These are phyloP conservation scores for Acleris cristana DNA, from an alignment of 2,888 invertebrate genomes.

Conservation along the genomic window DNA sequence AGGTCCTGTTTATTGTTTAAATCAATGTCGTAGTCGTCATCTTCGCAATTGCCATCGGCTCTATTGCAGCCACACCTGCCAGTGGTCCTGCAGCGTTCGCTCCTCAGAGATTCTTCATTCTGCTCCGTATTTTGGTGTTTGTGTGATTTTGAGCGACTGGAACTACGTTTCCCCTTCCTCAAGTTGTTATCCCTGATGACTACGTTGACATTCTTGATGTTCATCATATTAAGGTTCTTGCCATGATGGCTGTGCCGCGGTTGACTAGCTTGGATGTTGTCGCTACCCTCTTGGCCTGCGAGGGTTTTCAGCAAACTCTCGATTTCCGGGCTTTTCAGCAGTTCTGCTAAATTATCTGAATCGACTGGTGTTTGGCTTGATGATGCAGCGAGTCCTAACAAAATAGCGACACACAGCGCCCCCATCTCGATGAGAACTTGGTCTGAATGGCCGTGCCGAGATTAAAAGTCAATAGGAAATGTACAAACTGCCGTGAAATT, in stretches of 20 bases:
- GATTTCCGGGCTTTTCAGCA: neutral
- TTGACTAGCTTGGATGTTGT: neutral
- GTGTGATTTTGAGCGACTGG: neutral
- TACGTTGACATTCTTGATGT: conserved; percentile 4
- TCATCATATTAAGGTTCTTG: neutral
- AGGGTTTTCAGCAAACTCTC: conserved; percentile 1
- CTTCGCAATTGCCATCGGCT: neutral
- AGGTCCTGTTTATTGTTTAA: neutral
- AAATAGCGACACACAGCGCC: neutral
- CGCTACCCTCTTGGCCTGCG: neutral
- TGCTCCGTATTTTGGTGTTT: neutral
- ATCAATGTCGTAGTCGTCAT: neutral
- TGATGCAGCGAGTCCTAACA: conserved; percentile 7
- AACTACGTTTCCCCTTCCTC: neutral
- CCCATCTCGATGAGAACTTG: neutral
- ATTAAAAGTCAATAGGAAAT: conserved; percentile 9
- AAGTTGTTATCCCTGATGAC: conserved; percentile 7
- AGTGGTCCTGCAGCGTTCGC: neutral
- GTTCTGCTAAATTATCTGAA: neutral
- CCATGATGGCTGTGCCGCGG: neutral
- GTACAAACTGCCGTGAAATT: conserved; percentile 10
- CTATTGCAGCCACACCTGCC: neutral
- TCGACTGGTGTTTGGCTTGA: conserved; percentile 7
- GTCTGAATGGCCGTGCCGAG: neutral
- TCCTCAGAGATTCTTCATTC: neutral